Evolutionary conservation across 2,888 invertebrate species (phyloP).

Genomic region (Sipunculus nudus): DNA sequence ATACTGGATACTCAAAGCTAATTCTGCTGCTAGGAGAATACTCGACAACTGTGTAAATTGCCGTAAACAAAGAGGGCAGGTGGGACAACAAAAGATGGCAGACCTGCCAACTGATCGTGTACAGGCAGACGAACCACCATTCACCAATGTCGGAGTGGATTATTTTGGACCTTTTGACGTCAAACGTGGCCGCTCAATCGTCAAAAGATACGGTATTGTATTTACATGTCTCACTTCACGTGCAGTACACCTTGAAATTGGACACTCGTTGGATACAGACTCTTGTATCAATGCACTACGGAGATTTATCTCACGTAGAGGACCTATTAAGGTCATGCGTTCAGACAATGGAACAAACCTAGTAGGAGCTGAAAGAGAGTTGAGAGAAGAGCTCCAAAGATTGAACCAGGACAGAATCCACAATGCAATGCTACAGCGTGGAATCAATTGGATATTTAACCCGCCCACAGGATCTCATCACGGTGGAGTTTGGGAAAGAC

Average conservation of each 20-base stretch:
- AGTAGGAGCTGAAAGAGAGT: neutral
- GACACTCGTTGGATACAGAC: neutral
- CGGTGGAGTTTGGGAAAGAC: conserved; percentile 4
- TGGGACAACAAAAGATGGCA: too few species aligned
- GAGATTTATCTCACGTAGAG: conserved; percentile 3
- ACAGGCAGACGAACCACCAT: neutral
- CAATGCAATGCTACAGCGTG: neutral
- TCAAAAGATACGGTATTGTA: neutral
- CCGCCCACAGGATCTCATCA: conserved; percentile 5
- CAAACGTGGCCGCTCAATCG: neutral
- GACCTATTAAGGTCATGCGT: neutral
- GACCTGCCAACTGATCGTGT: neutral
- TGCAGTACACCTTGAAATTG: conserved; percentile 7
- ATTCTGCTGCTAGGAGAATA: too few species aligned
- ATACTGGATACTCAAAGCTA: conserved; percentile 3
- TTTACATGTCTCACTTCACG: neutral
- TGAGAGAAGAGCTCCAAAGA: neutral
- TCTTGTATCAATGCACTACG: conserved; percentile 6
- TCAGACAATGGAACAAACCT: conserved; percentile 9
- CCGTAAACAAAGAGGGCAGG: too few species aligned
- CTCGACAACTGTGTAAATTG: too few species aligned
- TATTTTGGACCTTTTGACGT: conserved; percentile 4
- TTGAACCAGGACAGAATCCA: conserved; percentile 1
- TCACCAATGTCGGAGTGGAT: neutral
- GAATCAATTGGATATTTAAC: conserved; percentile 5